phyloP scores from a whole-genome alignment of 2,888 invertebrate genomes.

The Fragum whitleyi region DNA sequence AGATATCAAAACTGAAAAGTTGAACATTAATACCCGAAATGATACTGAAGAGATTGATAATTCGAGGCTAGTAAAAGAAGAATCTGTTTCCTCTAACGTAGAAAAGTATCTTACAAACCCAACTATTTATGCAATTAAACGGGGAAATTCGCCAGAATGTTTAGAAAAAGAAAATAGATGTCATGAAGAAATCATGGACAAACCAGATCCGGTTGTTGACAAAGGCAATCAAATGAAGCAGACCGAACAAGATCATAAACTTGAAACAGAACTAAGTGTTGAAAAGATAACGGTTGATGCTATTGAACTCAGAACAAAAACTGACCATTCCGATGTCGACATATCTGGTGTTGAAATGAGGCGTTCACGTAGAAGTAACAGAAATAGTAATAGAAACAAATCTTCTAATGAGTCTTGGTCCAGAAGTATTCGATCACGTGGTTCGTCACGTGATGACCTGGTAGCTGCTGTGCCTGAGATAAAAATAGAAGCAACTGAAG shows the following conservation, averaged over 20 bases:
- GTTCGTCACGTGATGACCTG: neutral
- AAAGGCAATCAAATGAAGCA: neutral
- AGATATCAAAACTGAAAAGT: no score
- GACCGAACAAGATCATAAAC: neutral
- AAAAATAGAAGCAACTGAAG: neutral
- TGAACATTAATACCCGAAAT: no score
- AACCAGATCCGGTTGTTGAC: neutral
- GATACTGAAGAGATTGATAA: no score
- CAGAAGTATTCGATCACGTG: neutral
- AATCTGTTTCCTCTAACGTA: no score
- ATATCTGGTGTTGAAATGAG: conserved; percentile 19
- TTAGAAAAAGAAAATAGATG: neutral
- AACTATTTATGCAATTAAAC: no score
- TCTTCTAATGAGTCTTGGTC: conserved; percentile 9
- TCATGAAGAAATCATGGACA: neutral
- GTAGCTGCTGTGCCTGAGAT: neutral
- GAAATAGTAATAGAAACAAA: conserved; percentile 2
- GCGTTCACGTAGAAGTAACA: neutral
- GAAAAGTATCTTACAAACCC: no score
- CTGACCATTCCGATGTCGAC: conserved; percentile 6
- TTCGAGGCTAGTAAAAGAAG: no score
- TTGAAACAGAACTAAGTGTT: neutral
- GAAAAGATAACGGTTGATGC: neutral
- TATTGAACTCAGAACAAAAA: neutral
- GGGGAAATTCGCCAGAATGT: neutral